phyloP scores from a whole-genome alignment of 2,888 invertebrate species.

The Apomyelois bistriatella region DNA sequence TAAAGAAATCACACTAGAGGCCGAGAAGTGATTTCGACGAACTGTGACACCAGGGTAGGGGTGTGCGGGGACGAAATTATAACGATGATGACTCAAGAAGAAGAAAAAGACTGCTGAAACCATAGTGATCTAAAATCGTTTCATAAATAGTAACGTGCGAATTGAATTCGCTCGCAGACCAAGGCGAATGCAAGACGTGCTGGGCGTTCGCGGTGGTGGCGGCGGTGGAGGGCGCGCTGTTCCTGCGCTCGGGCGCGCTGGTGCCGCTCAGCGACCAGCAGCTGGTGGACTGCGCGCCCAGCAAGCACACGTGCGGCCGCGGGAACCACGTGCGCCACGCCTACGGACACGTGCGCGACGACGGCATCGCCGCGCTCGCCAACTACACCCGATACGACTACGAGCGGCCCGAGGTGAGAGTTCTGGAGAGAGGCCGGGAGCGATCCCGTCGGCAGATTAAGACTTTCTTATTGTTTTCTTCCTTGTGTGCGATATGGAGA shows the following conservation, averaged over 20 bases:
- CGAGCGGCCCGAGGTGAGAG: slow-evolving; percentile 36
- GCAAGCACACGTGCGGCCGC: slow-evolving; percentile 51
- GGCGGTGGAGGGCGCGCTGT: slow-evolving; percentile 67
- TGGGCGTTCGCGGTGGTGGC: slow-evolving; percentile 70
- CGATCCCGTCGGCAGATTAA: no score
- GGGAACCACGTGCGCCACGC: slow-evolving; percentile 52
- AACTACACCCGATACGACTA: slow-evolving; percentile 47
- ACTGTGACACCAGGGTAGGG: no score
- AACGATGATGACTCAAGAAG: no score
- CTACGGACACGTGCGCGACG: slow-evolving; percentile 50
- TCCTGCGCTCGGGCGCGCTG: slow-evolving; percentile 46
- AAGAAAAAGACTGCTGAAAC: no score
- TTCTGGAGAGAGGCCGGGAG: neutral
- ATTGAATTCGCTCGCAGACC: slow-evolving; percentile 36
- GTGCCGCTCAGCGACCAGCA: slow-evolving; percentile 59
- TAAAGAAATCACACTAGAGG: no score
- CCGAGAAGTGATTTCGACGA: no score
- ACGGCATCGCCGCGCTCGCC: slow-evolving; percentile 48
- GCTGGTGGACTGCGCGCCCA: slow-evolving; percentile 68
- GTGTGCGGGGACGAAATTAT: no score
- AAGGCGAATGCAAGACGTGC: slow-evolving; percentile 57
- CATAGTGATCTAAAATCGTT: no score
- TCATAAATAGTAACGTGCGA: no score
- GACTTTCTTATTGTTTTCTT: no score
- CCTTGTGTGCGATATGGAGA: no score